Conservation (phyloP, 2,113 vertebrate genomes). For the Chelonoidis abingdonii region DNA sequence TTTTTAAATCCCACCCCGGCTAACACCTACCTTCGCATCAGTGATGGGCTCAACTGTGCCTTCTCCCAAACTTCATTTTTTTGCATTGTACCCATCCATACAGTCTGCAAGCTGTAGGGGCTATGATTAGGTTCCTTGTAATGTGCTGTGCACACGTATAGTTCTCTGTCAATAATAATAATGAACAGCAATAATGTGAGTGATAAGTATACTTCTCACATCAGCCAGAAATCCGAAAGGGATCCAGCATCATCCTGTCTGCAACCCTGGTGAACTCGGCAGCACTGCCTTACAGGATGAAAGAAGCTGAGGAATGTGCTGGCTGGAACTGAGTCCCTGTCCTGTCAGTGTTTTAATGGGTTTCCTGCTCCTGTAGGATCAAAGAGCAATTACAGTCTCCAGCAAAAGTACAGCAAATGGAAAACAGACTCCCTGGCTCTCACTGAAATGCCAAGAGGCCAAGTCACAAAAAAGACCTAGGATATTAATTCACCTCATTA, state of each 20-base stretch:
- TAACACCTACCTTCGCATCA: neutral
- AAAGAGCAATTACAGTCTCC: slow-evolving; percentile 80
- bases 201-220: slow-evolving; percentile 57
- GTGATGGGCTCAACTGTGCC: neutral
- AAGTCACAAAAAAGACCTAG: slow-evolving; percentile 68
- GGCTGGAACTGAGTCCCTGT: slow-evolving; percentile 67
- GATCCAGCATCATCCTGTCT: slow-evolving; percentile 39
- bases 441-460: slow-evolving; percentile 54
- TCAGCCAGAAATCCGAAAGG: slow-evolving; percentile 46
- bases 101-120: neutral
- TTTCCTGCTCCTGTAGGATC: slow-evolving; percentile 80
- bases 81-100: neutral
- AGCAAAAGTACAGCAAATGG: slow-evolving; percentile 81
- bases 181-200: slow-evolving; percentile 19
- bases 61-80: neutral
- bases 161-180: slow-evolving; percentile 23
- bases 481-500: slow-evolving; percentile 32
- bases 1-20: neutral
- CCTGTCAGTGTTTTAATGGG: slow-evolving; percentile 77
- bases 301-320: slow-evolving; percentile 76
- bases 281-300: slow-evolving; percentile 70
- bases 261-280: slow-evolving; percentile 25
- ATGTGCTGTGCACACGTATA: neutral
- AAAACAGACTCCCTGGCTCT: slow-evolving; percentile 79
- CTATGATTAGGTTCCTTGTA: neutral